A percentile compares a stretch with the other conserved stretches of the same genome.
Conservation (phyloP, 1,140 invertebrate species). For the Leucophenga varia region DNA sequence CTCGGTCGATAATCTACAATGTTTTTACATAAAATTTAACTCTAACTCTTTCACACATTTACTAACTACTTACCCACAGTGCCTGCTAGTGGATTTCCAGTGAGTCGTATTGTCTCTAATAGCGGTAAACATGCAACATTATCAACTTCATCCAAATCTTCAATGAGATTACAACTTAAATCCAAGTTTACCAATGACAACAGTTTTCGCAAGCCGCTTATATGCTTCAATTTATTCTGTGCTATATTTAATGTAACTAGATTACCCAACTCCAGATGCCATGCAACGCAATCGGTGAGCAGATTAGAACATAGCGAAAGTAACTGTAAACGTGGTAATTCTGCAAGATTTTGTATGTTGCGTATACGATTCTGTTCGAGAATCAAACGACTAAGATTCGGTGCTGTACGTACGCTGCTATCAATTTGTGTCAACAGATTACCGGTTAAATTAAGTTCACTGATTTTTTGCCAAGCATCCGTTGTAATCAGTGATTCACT, state of each 20-base stretch:
- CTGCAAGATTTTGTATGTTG: constrained; percentile 75
- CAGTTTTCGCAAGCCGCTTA: constrained; percentile 79
- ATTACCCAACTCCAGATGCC: constrained; percentile 86
- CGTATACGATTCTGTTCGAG: constrained; percentile 76
- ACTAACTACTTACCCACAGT: constrained; percentile 48
- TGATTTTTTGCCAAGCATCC: constrained; percentile 66
- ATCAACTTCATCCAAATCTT: constrained; percentile 77
- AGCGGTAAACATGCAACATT: constrained; percentile 79
- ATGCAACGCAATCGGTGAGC: constrained; percentile 67
- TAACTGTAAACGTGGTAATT: constrained; percentile 73
- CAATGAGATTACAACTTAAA: constrained; percentile 82
- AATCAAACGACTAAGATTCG: constrained; percentile 71
- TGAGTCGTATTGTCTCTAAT: constrained; percentile 80
- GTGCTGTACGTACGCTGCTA: constrained; percentile 76
- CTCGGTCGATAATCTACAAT: constrained; percentile 89
- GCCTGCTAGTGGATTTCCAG: constrained; percentile 84
- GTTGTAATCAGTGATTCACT: constrained; percentile 18
- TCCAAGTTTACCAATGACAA: constrained; percentile 83
- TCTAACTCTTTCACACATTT: not conserved
- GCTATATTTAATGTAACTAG: constrained; percentile 84
- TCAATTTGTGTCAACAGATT: constrained; percentile 80
- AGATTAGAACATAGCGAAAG: constrained; percentile 80
- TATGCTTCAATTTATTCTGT: constrained; percentile 76
- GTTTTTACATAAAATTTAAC: not conserved
- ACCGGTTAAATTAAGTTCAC: constrained; percentile 72